Conservation (phyloP, 2,888 invertebrate species). For the Troides aeacus region DNA sequence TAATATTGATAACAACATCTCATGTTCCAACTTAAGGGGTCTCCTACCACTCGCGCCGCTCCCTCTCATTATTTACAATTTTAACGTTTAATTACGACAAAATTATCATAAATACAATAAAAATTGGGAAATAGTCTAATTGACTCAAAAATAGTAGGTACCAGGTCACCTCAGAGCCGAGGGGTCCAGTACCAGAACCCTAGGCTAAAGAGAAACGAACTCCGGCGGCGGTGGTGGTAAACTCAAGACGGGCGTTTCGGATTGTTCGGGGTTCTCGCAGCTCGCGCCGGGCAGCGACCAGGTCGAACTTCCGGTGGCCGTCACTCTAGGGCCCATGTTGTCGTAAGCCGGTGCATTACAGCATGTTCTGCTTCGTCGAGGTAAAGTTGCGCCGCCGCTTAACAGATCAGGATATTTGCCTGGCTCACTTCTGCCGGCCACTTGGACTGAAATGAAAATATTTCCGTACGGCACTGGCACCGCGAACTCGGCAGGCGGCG, state of each 20-base stretch:
- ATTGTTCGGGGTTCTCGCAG: slow-evolving; percentile 57
- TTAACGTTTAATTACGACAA: slow-evolving; percentile 58
- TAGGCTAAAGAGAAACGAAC: slow-evolving; percentile 75
- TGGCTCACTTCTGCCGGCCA: slow-evolving; percentile 74
- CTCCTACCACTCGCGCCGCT: slow-evolving; percentile 61
- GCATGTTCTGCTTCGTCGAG: slow-evolving; percentile 71
- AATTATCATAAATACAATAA: slow-evolving; percentile 63
- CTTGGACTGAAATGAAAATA: slow-evolving; percentile 93
- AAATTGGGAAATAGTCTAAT: slow-evolving; percentile 73
- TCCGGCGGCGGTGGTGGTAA: slow-evolving; percentile 80
- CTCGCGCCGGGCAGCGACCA: slow-evolving; percentile 86
- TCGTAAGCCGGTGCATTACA: slow-evolving; percentile 87
- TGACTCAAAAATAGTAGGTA: slow-evolving; percentile 65
- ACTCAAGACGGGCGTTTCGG: slow-evolving; percentile 69
- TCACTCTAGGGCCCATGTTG: slow-evolving; percentile 94
- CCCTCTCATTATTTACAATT: slow-evolving; percentile 68
- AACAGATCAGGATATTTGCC: slow-evolving; percentile 88
- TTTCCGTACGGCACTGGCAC: slow-evolving; percentile 82
- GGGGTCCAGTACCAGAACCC: slow-evolving; percentile 74
- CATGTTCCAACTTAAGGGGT: slow-evolving; percentile 71
- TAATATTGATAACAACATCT: slow-evolving; percentile 76
- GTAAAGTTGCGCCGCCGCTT: slow-evolving; percentile 71
- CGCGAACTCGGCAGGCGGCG: slow-evolving; percentile 79
- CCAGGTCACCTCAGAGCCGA: slow-evolving; percentile 75
- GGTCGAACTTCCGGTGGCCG: slow-evolving; percentile 91